phyloP scores from a whole-genome alignment of 1,140 invertebrate species.

The Trichoplusia ni region DNA sequence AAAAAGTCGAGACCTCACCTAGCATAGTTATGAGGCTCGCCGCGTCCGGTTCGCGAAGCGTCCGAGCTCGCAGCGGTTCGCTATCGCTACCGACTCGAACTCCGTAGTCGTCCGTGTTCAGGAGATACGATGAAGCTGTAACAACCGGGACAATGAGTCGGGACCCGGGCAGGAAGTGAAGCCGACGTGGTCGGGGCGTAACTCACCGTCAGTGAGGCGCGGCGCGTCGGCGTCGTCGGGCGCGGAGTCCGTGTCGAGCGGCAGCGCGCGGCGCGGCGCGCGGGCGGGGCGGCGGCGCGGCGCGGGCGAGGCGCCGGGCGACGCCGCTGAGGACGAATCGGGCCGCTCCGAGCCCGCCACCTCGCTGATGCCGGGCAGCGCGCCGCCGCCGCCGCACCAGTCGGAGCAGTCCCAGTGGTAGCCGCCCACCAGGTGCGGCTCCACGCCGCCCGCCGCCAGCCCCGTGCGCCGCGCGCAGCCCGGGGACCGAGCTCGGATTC shows the following conservation, averaged over 20 bases:
- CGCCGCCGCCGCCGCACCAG: constrained; percentile 90
- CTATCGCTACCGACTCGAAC: constrained; percentile 86
- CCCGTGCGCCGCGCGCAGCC: constrained; percentile 34
- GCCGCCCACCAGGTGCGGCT: constrained; percentile 69
- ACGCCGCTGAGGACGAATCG: constrained; percentile 86
- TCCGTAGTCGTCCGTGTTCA: constrained; percentile 92
- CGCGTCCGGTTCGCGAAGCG: constrained; percentile 69
- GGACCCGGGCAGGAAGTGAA: neutral
- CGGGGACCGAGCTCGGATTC: constrained; percentile 44
- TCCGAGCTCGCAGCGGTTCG: constrained; percentile 82
- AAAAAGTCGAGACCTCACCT: constrained; percentile 45
- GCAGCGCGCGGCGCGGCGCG: constrained; percentile 47
- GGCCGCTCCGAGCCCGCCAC: constrained; percentile 94
- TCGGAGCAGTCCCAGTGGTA: constrained; percentile 99
- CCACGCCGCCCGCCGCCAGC: constrained; percentile 25
- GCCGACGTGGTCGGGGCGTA: neutral
- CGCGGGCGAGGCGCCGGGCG: constrained; percentile 44
- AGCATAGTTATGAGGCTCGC: constrained; percentile 73
- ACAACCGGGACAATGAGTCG: neutral
- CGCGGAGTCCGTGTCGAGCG: constrained; percentile 56
- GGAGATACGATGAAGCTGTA: constrained; percentile 87
- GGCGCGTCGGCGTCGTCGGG: constrained; percentile 46
- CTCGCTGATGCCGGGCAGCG: constrained; percentile 93
- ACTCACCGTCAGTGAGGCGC: constrained; percentile 52
- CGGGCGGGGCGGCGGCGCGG: constrained; percentile 32